Conservation (phyloP, 2,797 vertebrate genomes). For the Erpetoichthys calabaricus region DNA sequence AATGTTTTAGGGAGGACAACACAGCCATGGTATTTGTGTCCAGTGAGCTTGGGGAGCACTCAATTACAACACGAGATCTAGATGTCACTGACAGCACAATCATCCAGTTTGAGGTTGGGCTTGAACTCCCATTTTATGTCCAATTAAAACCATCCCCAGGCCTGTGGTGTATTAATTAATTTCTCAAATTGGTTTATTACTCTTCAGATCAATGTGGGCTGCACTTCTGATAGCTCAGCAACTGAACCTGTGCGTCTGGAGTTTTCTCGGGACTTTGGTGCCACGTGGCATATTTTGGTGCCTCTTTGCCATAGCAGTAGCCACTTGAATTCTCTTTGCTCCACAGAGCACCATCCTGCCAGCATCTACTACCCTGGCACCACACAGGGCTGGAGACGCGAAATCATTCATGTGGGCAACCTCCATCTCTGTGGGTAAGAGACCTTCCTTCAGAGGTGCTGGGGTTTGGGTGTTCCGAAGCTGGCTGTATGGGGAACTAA, state of each 20-base stretch:
- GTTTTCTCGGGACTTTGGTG: slow-evolving; percentile 91
- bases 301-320: slow-evolving; percentile 83
- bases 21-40: slow-evolving; percentile 94
- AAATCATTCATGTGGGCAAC: slow-evolving; percentile 83
- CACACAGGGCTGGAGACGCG: slow-evolving; percentile 84
- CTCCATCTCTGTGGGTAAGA: slow-evolving; percentile 88
- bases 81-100: slow-evolving; percentile 91
- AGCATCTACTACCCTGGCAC: slow-evolving; percentile 85
- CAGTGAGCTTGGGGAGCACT: slow-evolving; percentile 88
- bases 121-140: background rate
- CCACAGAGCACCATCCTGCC: slow-evolving; percentile 85
- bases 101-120: slow-evolving; percentile 89
- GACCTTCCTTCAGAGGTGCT: background rate
- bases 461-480: no score
- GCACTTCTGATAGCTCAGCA: slow-evolving; percentile 81
- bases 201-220: slow-evolving; percentile 82
- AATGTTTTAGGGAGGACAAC: slow-evolving; percentile 71
- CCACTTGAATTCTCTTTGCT: slow-evolving; percentile 78
- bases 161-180: background rate
- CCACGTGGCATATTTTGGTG: slow-evolving; percentile 88
- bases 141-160: no score
- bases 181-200: slow-evolving; percentile 14
- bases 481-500: no score
- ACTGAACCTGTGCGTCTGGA: slow-evolving; percentile 73
- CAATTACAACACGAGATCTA: slow-evolving; percentile 86